Evolutionary conservation across 2,113 vertebrate species (phyloP), one percentile per base, ranked within the genome.

Genomic region (Microcebus ravelobensis): DNA sequence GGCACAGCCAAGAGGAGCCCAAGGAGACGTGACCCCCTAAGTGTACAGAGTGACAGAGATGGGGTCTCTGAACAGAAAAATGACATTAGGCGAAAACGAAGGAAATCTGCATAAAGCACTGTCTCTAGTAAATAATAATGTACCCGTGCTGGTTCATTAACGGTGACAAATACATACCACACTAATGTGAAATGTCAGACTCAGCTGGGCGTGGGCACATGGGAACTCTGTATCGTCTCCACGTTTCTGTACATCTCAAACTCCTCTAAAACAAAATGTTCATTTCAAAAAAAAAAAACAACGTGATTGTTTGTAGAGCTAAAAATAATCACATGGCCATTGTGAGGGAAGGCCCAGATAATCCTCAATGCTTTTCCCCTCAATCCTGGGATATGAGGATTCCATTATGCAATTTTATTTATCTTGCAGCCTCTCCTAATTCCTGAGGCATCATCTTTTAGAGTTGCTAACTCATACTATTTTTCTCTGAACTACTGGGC

Each of bases 11-110:
- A 57, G 20, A 57, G 20, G 55, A 57, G 55, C 20, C 17, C 55
- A 3, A 14, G 9, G 13, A 39, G n/a, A 31, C 8, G 4, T 2
- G 52, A 39, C 0, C 27, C 27, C 48, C 29, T 11, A 10, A 1
- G 10, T 6, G 6, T 36, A 29, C 3, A 7, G 50, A 25, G 8
- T 5, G 15, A 63, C 67, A 67, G 20, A 11, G 36, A 48, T 3
- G 59, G 57, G 77, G 1, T 34, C 39, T 27, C 29, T 8, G 1
- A 45, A 39, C 67, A 76, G 76, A 25, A 87, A 73, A 70, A 81
- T 1, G 63, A 14, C 42, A 29, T 31, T 1, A 42, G 65, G n/a
- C 9, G 65, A 87, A 23, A 52, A 50, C 50, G 45, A 36, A 55
- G 76, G 70, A 70, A 67, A 36, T 15, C 29, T 25, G 7, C 48